Evolutionary conservation across 1,140 invertebrate genomes (phyloP), one percentile per base, ranked within the genome.

Genomic region (Zaprionus inermis): DNA sequence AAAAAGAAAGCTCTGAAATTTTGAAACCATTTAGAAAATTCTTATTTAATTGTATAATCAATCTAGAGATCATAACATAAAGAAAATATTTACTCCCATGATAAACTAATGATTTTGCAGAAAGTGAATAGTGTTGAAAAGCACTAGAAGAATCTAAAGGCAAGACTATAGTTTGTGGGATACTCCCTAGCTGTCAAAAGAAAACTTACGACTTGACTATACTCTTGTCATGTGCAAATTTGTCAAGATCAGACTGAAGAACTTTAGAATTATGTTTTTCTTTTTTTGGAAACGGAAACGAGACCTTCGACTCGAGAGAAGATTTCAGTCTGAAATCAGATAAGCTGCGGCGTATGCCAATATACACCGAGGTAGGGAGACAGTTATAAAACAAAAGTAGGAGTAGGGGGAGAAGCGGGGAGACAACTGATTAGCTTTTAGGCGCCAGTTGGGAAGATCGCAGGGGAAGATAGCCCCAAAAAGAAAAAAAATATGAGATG

Each of bases 361-460:
- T 49, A 49, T 49, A 20, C 12, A 20, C 18, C 11, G n/a, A 34
- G 51, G 18, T 22, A 55, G 61, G 36, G 51, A 55, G 16, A 38
- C n/a, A 38, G 20, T 38, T 22, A 30, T 16, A 22, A 64, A 32
- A 7, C 4, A 38, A 3, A 38, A 38, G 14, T 12, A 28, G 24
- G 1, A 28, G 24, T n/a, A n/a, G 36, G 44, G 16, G 44, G 9
- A 14, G 18, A 22, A 3, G 16, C 5, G 20, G 52, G 54, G 54
- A 24, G 32, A 41, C 61, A 51, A 38, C 49, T 60, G 71, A 73
- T 68, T 69, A 73, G 71, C 57, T 69, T 49, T 49, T 68, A 59
- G 71, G 64, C 65, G 71, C 71, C 71, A 68, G 56, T 54, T 69
- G 57, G 54, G 34, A 36, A 68, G 51, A 56, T 34, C 54, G 36